Evolutionary conservation across 2,113 vertebrate species (phyloP).

Genomic region (Genyomyrus donnyi): DNA sequence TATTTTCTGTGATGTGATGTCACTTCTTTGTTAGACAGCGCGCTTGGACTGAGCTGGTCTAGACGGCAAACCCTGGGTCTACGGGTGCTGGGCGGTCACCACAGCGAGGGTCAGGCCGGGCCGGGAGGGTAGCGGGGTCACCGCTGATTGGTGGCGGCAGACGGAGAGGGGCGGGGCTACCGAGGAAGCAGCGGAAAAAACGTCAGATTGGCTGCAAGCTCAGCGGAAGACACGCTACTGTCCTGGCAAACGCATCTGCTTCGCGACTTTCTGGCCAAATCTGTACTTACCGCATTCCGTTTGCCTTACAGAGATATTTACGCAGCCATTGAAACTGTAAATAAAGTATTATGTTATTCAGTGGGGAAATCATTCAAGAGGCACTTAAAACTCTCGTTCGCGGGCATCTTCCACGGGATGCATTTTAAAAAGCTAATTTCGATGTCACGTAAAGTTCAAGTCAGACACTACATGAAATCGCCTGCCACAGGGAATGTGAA

Average conservation of each 20-base stretch:
- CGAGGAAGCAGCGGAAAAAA: slow-evolving; percentile 38
- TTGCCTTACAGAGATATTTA: not conserved
- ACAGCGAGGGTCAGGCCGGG: not conserved
- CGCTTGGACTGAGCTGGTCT: not conserved
- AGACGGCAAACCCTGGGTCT: not conserved
- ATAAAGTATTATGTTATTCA: not conserved
- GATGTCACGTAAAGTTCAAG: not conserved
- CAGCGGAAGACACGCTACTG: not conserved
- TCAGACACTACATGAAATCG: not conserved
- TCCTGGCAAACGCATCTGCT: not conserved
- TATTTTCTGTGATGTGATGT: not conserved
- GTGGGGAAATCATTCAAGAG: not conserved
- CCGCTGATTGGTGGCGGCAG: not conserved
- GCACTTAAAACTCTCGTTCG: not conserved
- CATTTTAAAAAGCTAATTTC: not conserved
- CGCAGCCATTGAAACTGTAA: not conserved
- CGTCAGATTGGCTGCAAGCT: slow-evolving; percentile 37
- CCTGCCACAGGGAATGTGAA: not conserved
- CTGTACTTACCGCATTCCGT: not conserved
- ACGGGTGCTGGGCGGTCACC: not conserved
- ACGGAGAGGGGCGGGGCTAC: slow-evolving; percentile 27
- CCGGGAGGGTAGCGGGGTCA: not conserved
- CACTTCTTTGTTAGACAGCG: not conserved
- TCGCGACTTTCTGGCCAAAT: not conserved
- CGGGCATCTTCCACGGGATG: not conserved